Conservation (phyloP, 2,113 vertebrate species). For the Fulica atra region DNA sequence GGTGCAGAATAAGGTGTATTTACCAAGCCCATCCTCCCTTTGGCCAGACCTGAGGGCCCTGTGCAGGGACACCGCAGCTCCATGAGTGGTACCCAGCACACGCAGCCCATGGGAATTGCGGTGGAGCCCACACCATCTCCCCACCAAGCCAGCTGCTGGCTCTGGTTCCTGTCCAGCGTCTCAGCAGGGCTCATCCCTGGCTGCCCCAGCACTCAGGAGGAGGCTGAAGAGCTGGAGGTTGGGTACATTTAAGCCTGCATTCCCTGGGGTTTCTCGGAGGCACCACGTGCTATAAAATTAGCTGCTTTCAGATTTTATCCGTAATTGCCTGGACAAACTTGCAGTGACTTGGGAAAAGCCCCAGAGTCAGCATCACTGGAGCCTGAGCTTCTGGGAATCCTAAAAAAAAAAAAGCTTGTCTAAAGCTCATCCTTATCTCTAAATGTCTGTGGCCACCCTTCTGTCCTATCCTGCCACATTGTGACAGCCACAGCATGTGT, state of each 20-base stretch:
- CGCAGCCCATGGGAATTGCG: not conserved
- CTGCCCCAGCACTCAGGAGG: not conserved
- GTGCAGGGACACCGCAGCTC: fast-evolving
- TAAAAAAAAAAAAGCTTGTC: no score
- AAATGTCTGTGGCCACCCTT: not conserved
- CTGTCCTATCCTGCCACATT: not conserved
- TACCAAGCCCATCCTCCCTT: not conserved
- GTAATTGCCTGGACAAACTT: not conserved
- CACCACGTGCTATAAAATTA: not conserved
- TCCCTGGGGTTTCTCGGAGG: not conserved
- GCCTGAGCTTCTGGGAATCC: not conserved
- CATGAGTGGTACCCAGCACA: fast-evolving
- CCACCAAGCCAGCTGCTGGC: not conserved
- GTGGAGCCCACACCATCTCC: not conserved
- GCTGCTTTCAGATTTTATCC: not conserved
- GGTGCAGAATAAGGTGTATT: fast-evolving
- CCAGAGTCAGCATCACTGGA: not conserved
- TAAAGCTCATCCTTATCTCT: not conserved
- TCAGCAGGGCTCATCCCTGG: not conserved
- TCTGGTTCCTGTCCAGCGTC: not conserved
- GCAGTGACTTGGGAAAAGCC: not conserved
- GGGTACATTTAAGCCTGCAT: not conserved
- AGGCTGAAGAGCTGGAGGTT: not conserved
- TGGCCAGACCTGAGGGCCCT: no score
- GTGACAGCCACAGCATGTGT: not conserved